Base-by-base conservation (phyloP, 2,888 invertebrate genomes). In the Leptopilina syphax region DNA sequence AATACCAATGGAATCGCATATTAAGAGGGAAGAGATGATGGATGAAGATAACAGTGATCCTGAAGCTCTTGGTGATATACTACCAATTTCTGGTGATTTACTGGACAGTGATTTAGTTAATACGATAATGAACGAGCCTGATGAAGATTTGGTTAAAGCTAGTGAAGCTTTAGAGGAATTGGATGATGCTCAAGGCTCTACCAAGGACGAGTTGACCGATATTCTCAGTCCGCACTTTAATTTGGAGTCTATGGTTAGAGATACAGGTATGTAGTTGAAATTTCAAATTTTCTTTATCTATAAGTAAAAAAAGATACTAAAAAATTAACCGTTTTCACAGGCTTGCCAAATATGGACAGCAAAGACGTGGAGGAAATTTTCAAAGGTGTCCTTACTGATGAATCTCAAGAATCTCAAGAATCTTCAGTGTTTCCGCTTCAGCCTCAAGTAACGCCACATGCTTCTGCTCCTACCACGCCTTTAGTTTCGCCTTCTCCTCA, bases 361-460 rank as follows among this genome's bases (percentile, higher is more conserved):
- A 97, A 97, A 91, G 97, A 97, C 87, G 97, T 98, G 1, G 97
- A 98, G 89, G 97, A 97, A 91, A 96, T 98, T 88, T 97, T 98
- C 92, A 97, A 97, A 92, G 97, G 96, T 67, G 97, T 97, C 81
- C 94, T 96, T 79, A 96, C 96, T n/a, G 96, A 96, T 88, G 96
- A 96, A 90, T 95, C 95, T 10, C 94, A 96, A 93, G 96, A 96
- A 91, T 95, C 96, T 1, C 96, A 96, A 91, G 96, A 96, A 89
- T 95, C 96, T 65, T 94, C 94, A 2, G 93, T 93, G 76, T 94
- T 94, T 84, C 88, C 90, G 80, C 89, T 90, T 70, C 90, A 90
- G 86, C 83, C 89, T 65, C 88, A 89, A 84, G 86, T 89, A 82
- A 83, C 90, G 63, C 88, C 90, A 24, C 89, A 88, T 65, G 86